Percentiles rank a stretch among this genome's conserved stretches.
Evolutionary conservation across 2,113 vertebrate species (phyloP).

Genomic region (Catharus bicknelli): DNA sequence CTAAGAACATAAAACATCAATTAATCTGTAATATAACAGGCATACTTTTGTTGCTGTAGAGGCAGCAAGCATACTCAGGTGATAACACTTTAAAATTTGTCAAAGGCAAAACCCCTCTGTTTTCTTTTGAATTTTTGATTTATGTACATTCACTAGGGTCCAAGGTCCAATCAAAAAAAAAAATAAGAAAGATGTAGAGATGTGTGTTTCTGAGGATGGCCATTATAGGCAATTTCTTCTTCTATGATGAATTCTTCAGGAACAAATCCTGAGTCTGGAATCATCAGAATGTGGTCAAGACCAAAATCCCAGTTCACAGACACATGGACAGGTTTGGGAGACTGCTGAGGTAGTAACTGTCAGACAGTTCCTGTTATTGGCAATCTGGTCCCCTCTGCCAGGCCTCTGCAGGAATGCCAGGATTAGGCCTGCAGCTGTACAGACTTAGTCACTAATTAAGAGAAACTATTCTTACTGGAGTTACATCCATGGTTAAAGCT

Average conservation of each 20-base stretch:
- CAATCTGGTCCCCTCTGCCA: background rate
- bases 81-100: background rate
- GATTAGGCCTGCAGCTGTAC: constrained; percentile 1
- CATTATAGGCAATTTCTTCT: background rate
- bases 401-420: background rate
- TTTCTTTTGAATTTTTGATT: background rate
- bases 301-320: background rate
- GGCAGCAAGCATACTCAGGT: background rate
- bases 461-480: background rate
- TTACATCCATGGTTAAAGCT: background rate
- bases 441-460: background rate
- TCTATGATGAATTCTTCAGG: background rate
- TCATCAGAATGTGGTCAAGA: background rate
- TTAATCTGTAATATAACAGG: background rate
- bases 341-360: background rate
- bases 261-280: background rate
- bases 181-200: background rate
- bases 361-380: background rate
- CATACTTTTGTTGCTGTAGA: background rate
- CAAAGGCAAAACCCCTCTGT: background rate
- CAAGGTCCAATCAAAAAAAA: background rate
- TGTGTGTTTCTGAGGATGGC: background rate
- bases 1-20: background rate
- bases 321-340: too few species aligned
- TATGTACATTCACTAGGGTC: background rate